phyloP scores from a whole-genome alignment of 2,797 vertebrate species.

The Prunella strophiata region DNA sequence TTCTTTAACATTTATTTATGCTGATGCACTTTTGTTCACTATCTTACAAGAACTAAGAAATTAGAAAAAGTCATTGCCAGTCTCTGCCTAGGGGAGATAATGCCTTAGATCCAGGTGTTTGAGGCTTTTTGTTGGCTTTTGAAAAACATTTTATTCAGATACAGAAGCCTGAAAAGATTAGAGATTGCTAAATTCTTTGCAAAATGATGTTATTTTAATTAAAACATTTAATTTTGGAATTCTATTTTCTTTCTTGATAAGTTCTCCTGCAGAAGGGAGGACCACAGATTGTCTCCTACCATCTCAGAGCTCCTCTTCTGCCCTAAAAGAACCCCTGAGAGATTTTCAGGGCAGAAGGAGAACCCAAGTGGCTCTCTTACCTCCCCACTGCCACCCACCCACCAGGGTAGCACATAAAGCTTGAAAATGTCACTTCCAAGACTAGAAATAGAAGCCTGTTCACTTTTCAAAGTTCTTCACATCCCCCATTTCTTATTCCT shows the following conservation, averaged over 20 bases:
- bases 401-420: neutral
- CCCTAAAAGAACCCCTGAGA: neutral
- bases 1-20: neutral
- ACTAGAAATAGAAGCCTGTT: neutral
- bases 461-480: neutral
- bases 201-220: neutral
- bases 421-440: neutral
- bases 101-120: neutral
- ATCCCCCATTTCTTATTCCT: neutral
- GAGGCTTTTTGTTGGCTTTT: neutral
- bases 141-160: neutral
- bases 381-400: neutral
- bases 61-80: neutral
- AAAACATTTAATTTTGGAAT: neutral
- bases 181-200: neutral
- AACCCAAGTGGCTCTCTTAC: neutral
- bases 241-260: neutral
- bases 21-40: neutral
- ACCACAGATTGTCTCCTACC: neutral
- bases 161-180: neutral
- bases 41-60: neutral
- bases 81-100: neutral
- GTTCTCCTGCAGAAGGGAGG: neutral
- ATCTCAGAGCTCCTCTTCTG: neutral
- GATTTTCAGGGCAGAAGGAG: neutral